phyloP scores from a whole-genome alignment of 2,888 invertebrate genomes.

The Epirrita christyi region DNA sequence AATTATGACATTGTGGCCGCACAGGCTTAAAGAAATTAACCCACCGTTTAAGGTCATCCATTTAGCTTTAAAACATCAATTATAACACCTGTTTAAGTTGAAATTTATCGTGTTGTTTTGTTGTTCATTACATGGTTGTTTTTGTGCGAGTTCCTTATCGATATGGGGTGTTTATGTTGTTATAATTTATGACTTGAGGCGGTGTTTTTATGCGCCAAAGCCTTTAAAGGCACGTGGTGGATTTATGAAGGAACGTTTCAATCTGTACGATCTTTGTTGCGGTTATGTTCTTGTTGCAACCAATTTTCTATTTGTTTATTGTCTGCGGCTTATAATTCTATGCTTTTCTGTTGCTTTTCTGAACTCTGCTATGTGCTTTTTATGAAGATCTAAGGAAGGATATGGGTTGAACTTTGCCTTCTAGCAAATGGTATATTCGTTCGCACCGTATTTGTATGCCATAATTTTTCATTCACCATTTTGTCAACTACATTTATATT shows the following conservation, averaged over 20 bases:
- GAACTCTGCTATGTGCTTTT: slow-evolving; percentile 10
- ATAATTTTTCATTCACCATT: not conserved
- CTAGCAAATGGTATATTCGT: too few species aligned
- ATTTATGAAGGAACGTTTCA: slow-evolving; percentile 77
- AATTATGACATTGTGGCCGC: slow-evolving; percentile 73
- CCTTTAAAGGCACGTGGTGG: slow-evolving; percentile 72
- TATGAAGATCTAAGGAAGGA: slow-evolving; percentile 4
- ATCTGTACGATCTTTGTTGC: slow-evolving; percentile 72
- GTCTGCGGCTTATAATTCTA: slow-evolving; percentile 44
- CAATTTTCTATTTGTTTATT: slow-evolving; percentile 57
- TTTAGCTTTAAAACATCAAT: slow-evolving; percentile 78
- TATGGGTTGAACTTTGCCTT: slow-evolving; percentile 10
- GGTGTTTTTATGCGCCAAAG: slow-evolving; percentile 67
- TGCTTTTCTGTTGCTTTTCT: slow-evolving; percentile 32
- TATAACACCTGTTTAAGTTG: slow-evolving; percentile 82
- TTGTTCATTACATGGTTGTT: slow-evolving; percentile 65
- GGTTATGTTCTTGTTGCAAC: slow-evolving; percentile 53
- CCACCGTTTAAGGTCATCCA: slow-evolving; percentile 68
- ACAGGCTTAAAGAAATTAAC: slow-evolving; percentile 72
- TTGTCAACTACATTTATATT: too few species aligned
- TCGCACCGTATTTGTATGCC: too few species aligned
- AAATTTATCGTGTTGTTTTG: slow-evolving; percentile 79
- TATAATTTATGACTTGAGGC: slow-evolving; percentile 75
- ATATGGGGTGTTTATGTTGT: slow-evolving; percentile 74
- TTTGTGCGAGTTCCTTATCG: slow-evolving; percentile 42